phyloP scores from a whole-genome alignment of 2,797 vertebrate species.

The Poeciliopsis paucimaculata region DNA sequence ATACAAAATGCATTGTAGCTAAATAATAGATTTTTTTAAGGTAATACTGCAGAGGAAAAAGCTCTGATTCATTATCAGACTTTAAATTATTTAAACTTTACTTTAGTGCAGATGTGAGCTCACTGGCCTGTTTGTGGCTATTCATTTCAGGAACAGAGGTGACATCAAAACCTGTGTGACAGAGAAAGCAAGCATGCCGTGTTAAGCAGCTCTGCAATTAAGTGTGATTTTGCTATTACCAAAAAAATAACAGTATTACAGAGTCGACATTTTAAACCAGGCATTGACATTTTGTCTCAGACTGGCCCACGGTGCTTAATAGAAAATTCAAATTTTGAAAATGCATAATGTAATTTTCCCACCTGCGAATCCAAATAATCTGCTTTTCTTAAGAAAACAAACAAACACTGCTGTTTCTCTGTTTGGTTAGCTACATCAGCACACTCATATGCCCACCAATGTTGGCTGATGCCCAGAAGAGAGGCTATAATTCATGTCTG shows the following conservation, averaged over 20 bases:
- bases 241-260: neutral
- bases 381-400: neutral
- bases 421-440: neutral
- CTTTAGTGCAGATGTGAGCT: neutral
- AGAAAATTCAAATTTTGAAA: neutral
- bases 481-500: neutral
- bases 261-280: neutral
- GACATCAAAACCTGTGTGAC: neutral
- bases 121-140: neutral
- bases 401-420: neutral
- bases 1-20: neutral
- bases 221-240: neutral
- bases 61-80: neutral
- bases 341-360: neutral
- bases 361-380: neutral
- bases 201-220: neutral
- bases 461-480: neutral
- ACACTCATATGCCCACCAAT: neutral
- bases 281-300: neutral
- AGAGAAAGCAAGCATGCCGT: neutral
- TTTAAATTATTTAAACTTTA: neutral
- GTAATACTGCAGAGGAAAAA: neutral
- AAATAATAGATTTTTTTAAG: neutral
- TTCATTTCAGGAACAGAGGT: neutral
- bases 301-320: neutral